Evolutionary conservation across 2,888 invertebrate species (phyloP).

Genomic region (Drosophila anceps): DNA sequence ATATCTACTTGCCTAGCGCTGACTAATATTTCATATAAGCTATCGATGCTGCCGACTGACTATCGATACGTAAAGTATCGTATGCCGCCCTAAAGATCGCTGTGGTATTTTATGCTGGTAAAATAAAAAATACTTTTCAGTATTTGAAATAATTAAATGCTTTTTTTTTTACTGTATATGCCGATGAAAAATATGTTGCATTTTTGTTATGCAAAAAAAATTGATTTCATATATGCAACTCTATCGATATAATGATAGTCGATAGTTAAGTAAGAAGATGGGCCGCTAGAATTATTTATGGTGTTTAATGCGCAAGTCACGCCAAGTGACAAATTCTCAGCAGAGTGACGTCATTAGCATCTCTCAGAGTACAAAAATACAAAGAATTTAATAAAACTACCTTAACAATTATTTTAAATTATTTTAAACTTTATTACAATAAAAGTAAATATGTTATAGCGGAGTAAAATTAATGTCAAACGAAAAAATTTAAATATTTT

Average conservation of each 20-base stretch:
- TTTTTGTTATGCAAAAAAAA: background rate
- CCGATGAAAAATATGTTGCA: background rate
- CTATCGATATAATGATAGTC: conserved; percentile 3
- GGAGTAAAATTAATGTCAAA: background rate
- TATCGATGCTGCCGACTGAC: background rate
- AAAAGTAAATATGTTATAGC: background rate
- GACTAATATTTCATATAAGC: background rate
- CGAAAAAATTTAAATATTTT: background rate
- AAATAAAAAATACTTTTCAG: background rate
- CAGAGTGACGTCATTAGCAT: conserved; percentile 11
- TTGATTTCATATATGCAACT: too few relatives aligned
- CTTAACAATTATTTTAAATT: background rate
- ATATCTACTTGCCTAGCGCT: conserved; percentile 25
- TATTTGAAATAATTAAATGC: background rate
- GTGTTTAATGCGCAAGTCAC: conserved; percentile 12
- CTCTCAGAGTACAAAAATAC: too few relatives aligned
- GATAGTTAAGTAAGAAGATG: background rate
- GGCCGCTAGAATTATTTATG: background rate
- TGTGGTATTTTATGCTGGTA: background rate
- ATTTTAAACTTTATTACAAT: too few relatives aligned
- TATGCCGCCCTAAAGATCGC: background rate
- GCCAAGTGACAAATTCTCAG: conserved; percentile 3
- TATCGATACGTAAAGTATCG: conserved; percentile 15
- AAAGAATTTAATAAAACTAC: background rate
- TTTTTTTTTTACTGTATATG: background rate